phyloP scores from a whole-genome alignment of 2,113 vertebrate genomes.

The Notiomystis cincta region DNA sequence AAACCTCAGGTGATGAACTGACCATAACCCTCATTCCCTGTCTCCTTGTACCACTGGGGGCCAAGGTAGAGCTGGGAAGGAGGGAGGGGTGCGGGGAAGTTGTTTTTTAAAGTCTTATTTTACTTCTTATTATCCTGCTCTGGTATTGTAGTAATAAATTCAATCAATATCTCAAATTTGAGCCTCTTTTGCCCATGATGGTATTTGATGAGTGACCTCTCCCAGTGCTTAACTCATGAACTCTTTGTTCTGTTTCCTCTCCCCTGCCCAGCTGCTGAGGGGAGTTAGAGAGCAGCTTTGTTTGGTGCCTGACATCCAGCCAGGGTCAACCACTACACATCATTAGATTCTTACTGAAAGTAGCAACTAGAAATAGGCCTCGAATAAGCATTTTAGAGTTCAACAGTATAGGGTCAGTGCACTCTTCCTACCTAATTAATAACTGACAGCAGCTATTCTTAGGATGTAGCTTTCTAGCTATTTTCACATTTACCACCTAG shows the following conservation, averaged over 20 bases:
- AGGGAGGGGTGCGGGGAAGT: background rate
- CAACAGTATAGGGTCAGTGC: background rate
- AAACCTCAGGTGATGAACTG: background rate
- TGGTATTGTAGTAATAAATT: background rate
- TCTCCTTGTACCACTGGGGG: background rate
- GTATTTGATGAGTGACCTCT: background rate
- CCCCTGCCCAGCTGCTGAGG: background rate
- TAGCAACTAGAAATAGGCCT: background rate
- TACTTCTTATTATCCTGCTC: background rate
- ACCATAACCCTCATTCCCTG: background rate
- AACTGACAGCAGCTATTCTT: background rate
- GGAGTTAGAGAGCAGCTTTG: background rate
- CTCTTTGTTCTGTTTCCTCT: accelerated
- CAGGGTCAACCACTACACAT: background rate
- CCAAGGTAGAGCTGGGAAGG: background rate
- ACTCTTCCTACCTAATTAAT: background rate
- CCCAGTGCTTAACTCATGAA: background rate
- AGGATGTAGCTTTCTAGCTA: background rate
- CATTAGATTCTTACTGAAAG: background rate
- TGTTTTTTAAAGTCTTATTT: background rate
- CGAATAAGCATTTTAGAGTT: background rate
- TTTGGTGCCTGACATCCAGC: no score
- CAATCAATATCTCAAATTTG: background rate
- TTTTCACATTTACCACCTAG: background rate
- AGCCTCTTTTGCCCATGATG: accelerated